Evolutionary conservation across 2,113 vertebrate species (phyloP), one percentile per base, ranked within the genome.

Genomic region (Piaya cayana): DNA sequence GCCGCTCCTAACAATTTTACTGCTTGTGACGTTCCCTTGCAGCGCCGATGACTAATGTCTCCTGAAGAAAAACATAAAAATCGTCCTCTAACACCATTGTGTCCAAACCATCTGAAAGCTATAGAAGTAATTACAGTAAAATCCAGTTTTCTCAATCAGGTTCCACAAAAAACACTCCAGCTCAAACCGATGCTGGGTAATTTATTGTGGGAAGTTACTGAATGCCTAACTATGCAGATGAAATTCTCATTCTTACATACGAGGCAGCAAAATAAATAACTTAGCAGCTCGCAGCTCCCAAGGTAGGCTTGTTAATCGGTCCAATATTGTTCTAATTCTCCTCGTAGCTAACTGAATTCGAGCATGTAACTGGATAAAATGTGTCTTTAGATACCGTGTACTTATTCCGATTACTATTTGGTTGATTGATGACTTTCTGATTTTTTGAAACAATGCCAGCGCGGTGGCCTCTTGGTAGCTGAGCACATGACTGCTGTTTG

Each of bases 381-480:
- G 93, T 96, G 95, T 97, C 96, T 97, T 97, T 97, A 93, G 97
- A 97, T 97, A 96, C 93, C 93, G 58, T 96, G 96, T 97, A 97
- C 96, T 98, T 97, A 98, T 94, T 98, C 94, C 86, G 94, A 94
- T 97, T 97, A 97, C 95, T 97, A 96, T 97, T 85, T 93, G 90
- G 68, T 95, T 98, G 98, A 98, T 97, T 97, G 98, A 98, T 97
- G 98, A 98, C 97, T 98, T 98, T 97, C 96, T 97, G 97, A 97
- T 96, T 97, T 98, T 97, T 97, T 97, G 97, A 98, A 98, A 98
- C 97, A 98, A 97, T 97, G 97, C 97, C 97, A 98, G 97, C 95
- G 88, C 86, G 83, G 94, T 74, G 94, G 96, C 94, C 97, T 97
- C 76, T 58, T 92, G 97, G 94, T 63, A 95, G 94, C 96, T 96